Percentiles rank a stretch among this genome's conserved stretches.
These are phyloP conservation scores for Nibea coibor DNA, from an alignment of 2,113 vertebrate genomes.

Conservation along the genomic window DNA sequence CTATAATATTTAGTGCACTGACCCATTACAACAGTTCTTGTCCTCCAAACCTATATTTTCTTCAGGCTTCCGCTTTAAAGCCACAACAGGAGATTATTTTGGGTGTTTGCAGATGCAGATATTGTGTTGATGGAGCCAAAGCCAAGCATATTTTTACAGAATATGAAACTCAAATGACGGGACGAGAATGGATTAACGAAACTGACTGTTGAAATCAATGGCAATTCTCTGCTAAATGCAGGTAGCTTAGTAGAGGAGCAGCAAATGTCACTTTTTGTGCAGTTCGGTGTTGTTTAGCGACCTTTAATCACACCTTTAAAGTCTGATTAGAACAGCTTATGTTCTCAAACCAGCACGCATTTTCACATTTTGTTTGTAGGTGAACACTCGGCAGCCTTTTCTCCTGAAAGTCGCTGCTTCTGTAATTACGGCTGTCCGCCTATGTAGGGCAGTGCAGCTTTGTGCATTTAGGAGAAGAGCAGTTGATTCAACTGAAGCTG, in stretches of 20 bases:
- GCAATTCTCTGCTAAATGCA: not conserved
- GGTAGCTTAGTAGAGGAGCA: too few relatives aligned
- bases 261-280: too few relatives aligned
- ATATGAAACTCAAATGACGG: too few relatives aligned
- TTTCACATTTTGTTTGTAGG: too few relatives aligned
- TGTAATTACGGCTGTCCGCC: too few relatives aligned
- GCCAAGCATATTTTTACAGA: not conserved
- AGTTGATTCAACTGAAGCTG: not conserved
- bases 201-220: not conserved
- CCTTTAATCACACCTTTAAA: too few relatives aligned
- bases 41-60: conserved; percentile 39
- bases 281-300: too few relatives aligned
- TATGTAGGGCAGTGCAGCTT: too few relatives aligned
- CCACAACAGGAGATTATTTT: not conserved
- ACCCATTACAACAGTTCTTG: conserved; percentile 20
- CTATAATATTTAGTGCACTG: not conserved
- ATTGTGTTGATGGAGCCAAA: not conserved
- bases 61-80: not conserved
- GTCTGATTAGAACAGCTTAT: too few relatives aligned
- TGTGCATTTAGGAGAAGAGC: not conserved
- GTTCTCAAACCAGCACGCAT: too few relatives aligned
- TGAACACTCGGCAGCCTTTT: not conserved
- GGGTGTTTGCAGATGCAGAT: not conserved
- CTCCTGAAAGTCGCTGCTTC: not conserved
- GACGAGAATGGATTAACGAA: too few relatives aligned